A percentile compares a stretch with the other conserved stretches of the same genome.
These are phyloP conservation scores for Rugalucina vietnamica DNA, from an alignment of 2,888 invertebrate genomes.

Conservation along the genomic window DNA sequence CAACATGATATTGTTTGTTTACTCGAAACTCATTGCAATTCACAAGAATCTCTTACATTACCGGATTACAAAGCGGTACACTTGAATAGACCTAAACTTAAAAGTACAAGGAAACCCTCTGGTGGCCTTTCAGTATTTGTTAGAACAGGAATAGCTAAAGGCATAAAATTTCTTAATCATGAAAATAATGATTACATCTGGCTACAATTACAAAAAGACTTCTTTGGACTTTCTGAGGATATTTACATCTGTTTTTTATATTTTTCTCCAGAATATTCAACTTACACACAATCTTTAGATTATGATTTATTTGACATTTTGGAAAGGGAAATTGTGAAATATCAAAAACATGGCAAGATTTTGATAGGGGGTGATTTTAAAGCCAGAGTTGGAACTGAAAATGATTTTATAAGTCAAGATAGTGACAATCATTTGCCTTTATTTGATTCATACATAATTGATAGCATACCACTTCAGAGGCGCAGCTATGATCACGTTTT, in stretches of 20 bases:
- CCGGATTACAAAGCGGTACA: not conserved
- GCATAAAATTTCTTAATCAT: not conserved
- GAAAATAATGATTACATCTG: constrained; percentile 6
- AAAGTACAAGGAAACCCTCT: not conserved
- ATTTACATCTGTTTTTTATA: constrained; percentile 17
- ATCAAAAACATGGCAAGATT: not conserved
- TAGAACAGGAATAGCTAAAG: not conserved
- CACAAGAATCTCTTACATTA: not conserved
- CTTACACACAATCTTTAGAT: not conserved
- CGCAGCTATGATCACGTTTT: not conserved
- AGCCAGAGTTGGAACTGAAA: not conserved
- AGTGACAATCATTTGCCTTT: not conserved
- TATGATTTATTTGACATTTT: not conserved
- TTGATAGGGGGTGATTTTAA: not conserved
- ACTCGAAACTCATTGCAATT: not conserved
- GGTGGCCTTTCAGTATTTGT: constrained; percentile 13
- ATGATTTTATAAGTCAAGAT: constrained; percentile 7
- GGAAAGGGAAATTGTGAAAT: constrained; percentile 6
- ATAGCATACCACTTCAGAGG: not conserved
- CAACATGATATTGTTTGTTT: not conserved
- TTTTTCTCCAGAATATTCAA: not conserved
- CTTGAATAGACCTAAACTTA: not conserved
- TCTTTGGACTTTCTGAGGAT: not conserved
- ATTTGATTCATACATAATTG: not conserved
- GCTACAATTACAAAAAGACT: not conserved